phyloP scores from a whole-genome alignment of 2,888 invertebrate species.

The Tetanocera ferruginea region DNA sequence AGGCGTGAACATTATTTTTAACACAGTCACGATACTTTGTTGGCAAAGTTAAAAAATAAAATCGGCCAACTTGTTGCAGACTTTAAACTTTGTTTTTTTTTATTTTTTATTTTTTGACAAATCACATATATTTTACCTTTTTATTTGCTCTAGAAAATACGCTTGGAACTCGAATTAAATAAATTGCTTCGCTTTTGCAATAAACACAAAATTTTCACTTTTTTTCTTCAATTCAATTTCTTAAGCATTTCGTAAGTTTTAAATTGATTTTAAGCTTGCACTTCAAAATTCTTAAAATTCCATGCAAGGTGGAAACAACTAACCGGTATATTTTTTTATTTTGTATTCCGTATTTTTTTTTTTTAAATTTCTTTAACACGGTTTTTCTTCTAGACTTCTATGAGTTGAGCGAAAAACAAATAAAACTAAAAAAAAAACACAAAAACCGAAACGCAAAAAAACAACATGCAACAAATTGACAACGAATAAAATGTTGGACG shows the following conservation, averaged over 20 bases:
- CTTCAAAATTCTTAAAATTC: background rate
- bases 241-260: conserved; percentile 31
- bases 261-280: conserved; percentile 57
- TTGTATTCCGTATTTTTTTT: conserved; percentile 20
- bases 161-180: too few relatives aligned
- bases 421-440: background rate
- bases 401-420: background rate
- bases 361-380: conserved; percentile 33
- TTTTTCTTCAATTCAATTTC: background rate
- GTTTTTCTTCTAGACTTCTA: conserved; percentile 6
- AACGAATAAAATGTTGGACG: conserved; percentile 7
- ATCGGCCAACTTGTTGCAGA: too few relatives aligned
- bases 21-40: too few relatives aligned
- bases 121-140: background rate
- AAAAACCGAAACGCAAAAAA: background rate
- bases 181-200: too few relatives aligned
- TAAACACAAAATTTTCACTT: background rate
- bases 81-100: background rate
- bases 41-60: too few relatives aligned
- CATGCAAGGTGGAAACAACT: background rate
- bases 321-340: background rate
- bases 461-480: conserved; percentile 25
- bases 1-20: too few relatives aligned
- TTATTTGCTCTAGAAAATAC: background rate
- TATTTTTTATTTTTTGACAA: background rate